Base-by-base conservation (phyloP, 2,888 invertebrate species). In the Nowickia ferox region DNA sequence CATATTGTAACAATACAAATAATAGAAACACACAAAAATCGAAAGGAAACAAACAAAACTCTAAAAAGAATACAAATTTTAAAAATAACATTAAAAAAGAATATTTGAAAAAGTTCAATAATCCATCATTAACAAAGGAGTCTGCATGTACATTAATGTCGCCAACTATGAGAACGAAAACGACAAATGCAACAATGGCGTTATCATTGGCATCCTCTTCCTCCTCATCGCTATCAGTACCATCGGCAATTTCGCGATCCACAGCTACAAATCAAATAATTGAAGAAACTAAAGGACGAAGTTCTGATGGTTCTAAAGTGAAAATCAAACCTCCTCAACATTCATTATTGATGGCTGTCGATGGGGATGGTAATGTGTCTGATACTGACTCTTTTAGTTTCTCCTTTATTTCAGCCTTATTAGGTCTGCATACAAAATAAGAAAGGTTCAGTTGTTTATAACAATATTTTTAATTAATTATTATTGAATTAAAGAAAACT, bases 371-470 rank as follows among this genome's bases (percentile, higher is more conserved):
- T 61, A 66, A 79, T 66, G 76, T 76, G 30, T 53, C 75, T 19
- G 79, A 83, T 44, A 68, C 68, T 40, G 91, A 92, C 86, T 89
- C 90, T 78, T 91, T 92, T 89, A 90, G 90, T 89, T 91, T 89
- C 88, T 90, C 90, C 72, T 92, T 91, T 89, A 91, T 91, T 87
- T 90, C 90, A 86, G 92, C 91, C 88, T 91, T 92, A 90, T 89
- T 91, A 87, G 91, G 91, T 88, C 89, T 92, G 90, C 90, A 88
- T 86, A 88, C 76, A 88, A 82, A 59, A 59, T 89, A 86, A 87
- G 84, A 88, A 86, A 61, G 1, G 38, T 55, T 83, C 79, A 72
- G 74, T 76, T 75, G 48, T 66, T 76, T 79, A 72, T 69, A 59
- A 72, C n/a, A 63, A 63, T 59, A 71, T 66, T 30, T 75, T 68